Evolutionary conservation across 2,797 vertebrate species (phyloP), one percentile per base, ranked within the genome.

Genomic region (Ptychadena robeensis): DNA sequence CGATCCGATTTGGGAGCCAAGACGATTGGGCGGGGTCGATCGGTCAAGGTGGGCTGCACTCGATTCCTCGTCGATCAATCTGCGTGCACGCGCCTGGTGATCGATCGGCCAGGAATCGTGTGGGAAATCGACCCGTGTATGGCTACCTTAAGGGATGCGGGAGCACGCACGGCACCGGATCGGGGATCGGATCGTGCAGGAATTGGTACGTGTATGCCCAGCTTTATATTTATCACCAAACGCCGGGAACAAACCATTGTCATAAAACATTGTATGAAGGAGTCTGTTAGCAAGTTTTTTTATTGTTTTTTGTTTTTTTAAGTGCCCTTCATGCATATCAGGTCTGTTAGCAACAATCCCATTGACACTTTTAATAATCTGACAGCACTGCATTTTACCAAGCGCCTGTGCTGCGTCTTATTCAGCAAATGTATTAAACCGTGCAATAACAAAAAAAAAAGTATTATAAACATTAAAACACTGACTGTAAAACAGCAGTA

Each of bases 241-340:
- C n/a, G n/a, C n/a, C n/a, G 18, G 4, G 15, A 48, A 48, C 40
- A 66, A 65, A 32, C 32, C 79, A 83, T 12, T 12, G 34, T 34
- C 69, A 73, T 22, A 32, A 40, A 22, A 70, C 48, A 63, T 35
- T 32, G 28, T 69, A 32, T 80, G 44, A 75, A 75, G 71, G 73
- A 73, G 73, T 75, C 78, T 80, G 94, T 95, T 96, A 96, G 94
- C 94, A 94, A 96, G 94, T 94, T 95, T 94, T 96, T 95, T 96
- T 18, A n/a, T 57, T 28, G 95, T 96, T 94, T 96, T 95, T 96
- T 96, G 95, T 89, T 89, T 89, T 87, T 73, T 94, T 96, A 96
- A 97, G 96, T 96, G 96, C 96, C 96, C 95, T 96, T 96, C 96
- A 97, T 97, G 96, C 96, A 97, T 96, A 96, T 96, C 94, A 92